These are phyloP conservation scores for Parnassius mnemosyne DNA, from an alignment of 2,888 invertebrate genomes.

Conservation along the genomic window DNA sequence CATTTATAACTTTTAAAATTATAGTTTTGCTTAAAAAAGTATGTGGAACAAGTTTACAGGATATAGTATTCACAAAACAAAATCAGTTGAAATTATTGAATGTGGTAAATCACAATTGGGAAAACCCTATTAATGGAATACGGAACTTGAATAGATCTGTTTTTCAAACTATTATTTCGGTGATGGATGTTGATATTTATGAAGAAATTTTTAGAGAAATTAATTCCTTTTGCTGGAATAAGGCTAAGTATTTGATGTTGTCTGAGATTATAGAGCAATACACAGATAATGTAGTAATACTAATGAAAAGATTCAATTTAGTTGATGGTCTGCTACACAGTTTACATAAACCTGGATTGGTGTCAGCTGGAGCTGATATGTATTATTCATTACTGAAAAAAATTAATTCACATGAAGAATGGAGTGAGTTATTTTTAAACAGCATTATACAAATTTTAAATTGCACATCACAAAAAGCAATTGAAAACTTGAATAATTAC, in stretches of 20 bases:
- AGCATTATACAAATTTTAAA: constrained; percentile 48
- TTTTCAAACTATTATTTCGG: constrained; percentile 60
- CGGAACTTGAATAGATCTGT: constrained; percentile 75
- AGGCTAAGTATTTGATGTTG: constrained; percentile 81
- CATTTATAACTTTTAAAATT: constrained; percentile 75
- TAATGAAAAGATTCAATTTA: constrained; percentile 45
- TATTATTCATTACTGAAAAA: constrained; percentile 75
- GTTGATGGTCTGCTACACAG: constrained; percentile 61
- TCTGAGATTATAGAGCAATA: constrained; percentile 66
- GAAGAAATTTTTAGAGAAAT: constrained; percentile 50
- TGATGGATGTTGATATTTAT: constrained; percentile 45
- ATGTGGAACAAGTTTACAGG: constrained; percentile 51
- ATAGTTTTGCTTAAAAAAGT: constrained; percentile 67
- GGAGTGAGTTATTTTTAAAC: constrained; percentile 65
- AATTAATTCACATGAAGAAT: constrained; percentile 56
- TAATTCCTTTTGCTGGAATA: constrained; percentile 78
- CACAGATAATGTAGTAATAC: constrained; percentile 34
- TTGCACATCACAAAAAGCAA: constrained; percentile 48
- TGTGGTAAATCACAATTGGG: constrained; percentile 82
- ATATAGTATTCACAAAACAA: constrained; percentile 43
- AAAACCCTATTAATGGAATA: constrained; percentile 79
- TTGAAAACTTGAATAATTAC: constrained; percentile 72
- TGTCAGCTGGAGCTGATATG: constrained; percentile 81
- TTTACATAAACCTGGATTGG: constrained; percentile 75
- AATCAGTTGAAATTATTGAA: constrained; percentile 65